These are phyloP conservation scores for Dromius quadrimaculatus DNA, from an alignment of 2,888 invertebrate species.

Conservation along the genomic window DNA sequence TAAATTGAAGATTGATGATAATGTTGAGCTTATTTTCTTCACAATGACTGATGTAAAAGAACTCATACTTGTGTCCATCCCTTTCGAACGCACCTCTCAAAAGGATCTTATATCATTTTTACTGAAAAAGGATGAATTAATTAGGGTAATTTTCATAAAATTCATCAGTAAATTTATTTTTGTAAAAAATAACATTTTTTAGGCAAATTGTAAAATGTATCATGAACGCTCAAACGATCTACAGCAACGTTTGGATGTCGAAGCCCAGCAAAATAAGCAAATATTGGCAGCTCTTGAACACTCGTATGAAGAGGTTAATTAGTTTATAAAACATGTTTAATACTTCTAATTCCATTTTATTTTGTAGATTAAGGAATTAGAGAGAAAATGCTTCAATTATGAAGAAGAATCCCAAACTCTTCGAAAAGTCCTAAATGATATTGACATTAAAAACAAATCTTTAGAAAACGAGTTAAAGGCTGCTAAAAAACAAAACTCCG, in stretches of 20 bases:
- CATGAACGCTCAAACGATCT: neutral
- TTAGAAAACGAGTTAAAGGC: neutral
- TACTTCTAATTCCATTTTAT: no score
- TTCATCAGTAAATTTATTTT: no score
- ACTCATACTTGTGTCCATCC: conserved; percentile 9
- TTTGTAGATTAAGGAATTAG: neutral
- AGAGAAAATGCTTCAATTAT: neutral
- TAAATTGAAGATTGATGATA: neutral
- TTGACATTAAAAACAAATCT: neutral
- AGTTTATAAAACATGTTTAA: neutral
- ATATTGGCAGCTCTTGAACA: neutral
- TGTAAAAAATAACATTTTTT: neutral
- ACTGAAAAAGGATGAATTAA: neutral
- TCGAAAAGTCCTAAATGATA: neutral
- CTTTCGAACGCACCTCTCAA: conserved; percentile 2
- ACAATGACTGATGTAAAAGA: conserved; percentile 21
- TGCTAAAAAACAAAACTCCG: neutral
- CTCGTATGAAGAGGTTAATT: conserved; percentile 11
- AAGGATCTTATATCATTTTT: conserved; percentile 7
- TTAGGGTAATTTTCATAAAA: no score
- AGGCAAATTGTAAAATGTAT: neutral
- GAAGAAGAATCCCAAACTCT: neutral
- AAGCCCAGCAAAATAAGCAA: conserved; percentile 3
- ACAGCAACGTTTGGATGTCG: neutral
- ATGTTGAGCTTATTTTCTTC: conserved; percentile 3